Evolutionary conservation across 2,888 invertebrate genomes (phyloP), one percentile per base, ranked within the genome.

Genomic region (Cheilosia impressa): DNA sequence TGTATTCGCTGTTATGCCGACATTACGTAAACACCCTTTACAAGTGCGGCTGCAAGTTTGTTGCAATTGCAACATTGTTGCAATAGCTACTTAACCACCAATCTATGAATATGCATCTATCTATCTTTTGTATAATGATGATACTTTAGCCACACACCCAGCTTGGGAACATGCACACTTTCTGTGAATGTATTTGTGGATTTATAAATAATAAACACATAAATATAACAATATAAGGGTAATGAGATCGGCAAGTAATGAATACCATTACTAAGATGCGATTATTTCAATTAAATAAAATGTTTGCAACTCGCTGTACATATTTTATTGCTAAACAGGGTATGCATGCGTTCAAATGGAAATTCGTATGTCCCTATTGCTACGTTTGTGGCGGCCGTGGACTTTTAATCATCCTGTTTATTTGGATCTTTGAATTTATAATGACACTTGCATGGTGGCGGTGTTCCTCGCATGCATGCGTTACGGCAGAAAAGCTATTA

Each of bases 261-360:
- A 91, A 89, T 90, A 89, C 90, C 90, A 88, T 68, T 24, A 68
- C 89, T 90, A 91, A 90, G 90, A 89, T 90, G 89, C 90, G 90
- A 90, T 91, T 90, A 90, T 90, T 90, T 90, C 90, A 90, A 90
- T 90, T 90, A 90, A 90, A 45, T 87, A 79, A 85, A 88, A 87
- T 87, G 65, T 80, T 71, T 13, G 60, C 52, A 45, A 34, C 19
- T 27, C 13, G 17, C 27, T 62, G 0, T 31, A 3, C 24, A 43
- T 7, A 68, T 38, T 62, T 31, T 17, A 45, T 45, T 45, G 6
- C 45, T 10, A 41, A 50, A 50, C 7, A 50, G 17, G 13, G 45
- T 55, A 60, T 53, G 50, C 27, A 41, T 45, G 31, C 53, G 27
- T 27, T 43, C 38, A 57, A 57, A 50, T 58, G 53, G 68, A 60